phyloP scores from a whole-genome alignment of 64 coral and sea anemone species.

The Montipora capricornis region DNA sequence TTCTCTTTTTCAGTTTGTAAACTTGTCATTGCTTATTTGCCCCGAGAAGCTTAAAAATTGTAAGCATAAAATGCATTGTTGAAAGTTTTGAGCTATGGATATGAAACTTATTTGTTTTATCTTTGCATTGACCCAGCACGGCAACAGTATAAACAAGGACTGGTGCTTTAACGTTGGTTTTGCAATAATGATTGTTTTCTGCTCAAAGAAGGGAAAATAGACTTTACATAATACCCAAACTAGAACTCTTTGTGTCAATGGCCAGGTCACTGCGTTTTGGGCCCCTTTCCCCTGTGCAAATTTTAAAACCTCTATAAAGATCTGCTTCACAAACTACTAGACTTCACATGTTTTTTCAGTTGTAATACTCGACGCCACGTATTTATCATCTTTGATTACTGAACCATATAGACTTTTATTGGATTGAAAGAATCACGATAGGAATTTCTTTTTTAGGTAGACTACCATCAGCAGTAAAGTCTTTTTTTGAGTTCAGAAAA shows the following conservation, averaged over 20 bases:
- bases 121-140: neutral
- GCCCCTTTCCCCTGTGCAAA: neutral
- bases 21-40: neutral
- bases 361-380: neutral
- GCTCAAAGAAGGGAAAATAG: neutral
- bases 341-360: neutral
- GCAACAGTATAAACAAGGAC: neutral
- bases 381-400: neutral
- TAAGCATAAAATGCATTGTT: neutral
- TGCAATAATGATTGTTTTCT: neutral
- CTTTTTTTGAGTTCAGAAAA: neutral
- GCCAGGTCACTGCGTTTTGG: neutral
- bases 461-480: conserved; percentile 37
- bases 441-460: conserved; percentile 23
- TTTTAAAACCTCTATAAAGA: neutral
- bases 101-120: neutral
- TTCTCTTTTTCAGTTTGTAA: no score
- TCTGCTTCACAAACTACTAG: neutral
- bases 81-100: neutral
- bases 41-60: neutral
- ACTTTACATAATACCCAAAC: neutral
- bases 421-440: conserved; percentile 7
- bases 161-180: neutral
- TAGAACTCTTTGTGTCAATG: neutral
- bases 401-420: neutral